Base-by-base conservation (phyloP, 2,797 vertebrate species). In the Tinamus major region DNA sequence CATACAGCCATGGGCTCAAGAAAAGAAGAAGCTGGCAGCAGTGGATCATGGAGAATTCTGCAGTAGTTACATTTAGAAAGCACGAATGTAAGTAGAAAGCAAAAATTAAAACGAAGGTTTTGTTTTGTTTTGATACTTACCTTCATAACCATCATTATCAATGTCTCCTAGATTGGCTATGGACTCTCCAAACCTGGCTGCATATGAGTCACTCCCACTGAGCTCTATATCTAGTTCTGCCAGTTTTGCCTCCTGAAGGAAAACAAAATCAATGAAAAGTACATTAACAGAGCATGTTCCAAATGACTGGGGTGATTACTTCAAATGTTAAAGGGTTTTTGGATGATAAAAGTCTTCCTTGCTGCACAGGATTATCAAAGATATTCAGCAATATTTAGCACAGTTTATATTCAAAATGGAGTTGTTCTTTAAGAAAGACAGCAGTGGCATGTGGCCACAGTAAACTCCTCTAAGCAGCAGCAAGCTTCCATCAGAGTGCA, bases 161-260 rank as follows among this genome's bases (percentile, higher is more conserved):
- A 99, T 97, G 97, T 99, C 99, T 59, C 99, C 99, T 62, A 99
- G 98, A 95, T 98, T 98, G 65, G 97, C 97, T 86, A 99, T 99
- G 86, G 98, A 97, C 94, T 99, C 98, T 79, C 99, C 99, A 94
- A 99, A 99, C 24, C 99, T 98, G 5, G 99, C 98, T 3, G 98
- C 98, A 1, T 99, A 98, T 1, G 98, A 97, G 80, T 98, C 96
- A 46, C 98, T 98, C 89, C 99, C 99, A 0, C 87, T 94, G 88
- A 99, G 98, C 39, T 97, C 97, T 75, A 98, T 96, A 63, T 98
- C 97, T 67, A 97, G 96, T 97, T 99, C 99, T 53, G 94, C 85
- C 97, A 99, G 97, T 55, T 97, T 96, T 8, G 98, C 98, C 97
- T 98, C 97, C 97, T 98, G 84, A 81, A 87, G 80, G 23, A 78